Conservation (phyloP, 2,797 vertebrate species). For the Leucoraja ocellata region DNA sequence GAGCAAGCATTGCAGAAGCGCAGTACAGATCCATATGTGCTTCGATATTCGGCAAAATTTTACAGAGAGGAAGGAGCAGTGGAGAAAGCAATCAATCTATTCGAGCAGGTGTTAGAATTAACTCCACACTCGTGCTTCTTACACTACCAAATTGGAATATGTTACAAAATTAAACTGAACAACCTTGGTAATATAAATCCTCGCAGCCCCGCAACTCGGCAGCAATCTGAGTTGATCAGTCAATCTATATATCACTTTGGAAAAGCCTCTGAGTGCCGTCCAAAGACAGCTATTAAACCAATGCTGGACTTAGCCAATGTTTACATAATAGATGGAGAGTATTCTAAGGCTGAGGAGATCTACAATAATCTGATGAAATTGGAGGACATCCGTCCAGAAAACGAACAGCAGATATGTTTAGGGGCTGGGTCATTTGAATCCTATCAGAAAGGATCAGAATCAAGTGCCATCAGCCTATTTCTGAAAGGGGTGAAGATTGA, state of each 20-base stretch:
- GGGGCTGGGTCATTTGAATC: conserved; percentile 51
- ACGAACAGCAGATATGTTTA: conserved; percentile 48
- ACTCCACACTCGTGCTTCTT: conserved; percentile 52
- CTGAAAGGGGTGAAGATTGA: conserved; percentile 53
- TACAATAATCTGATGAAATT: conserved; percentile 50
- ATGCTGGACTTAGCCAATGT: too few relatives aligned
- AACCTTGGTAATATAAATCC: too few relatives aligned
- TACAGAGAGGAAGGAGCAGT: conserved; percentile 44
- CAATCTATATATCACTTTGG: conserved; percentile 56
- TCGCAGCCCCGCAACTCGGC: not conserved
- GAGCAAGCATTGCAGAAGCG: conserved; percentile 50
- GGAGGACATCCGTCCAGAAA: conserved; percentile 39
- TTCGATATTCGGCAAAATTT: too few relatives aligned
- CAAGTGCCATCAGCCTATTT: conserved; percentile 55
- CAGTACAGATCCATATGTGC: too few relatives aligned
- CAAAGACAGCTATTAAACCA: not conserved
- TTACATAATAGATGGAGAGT: too few relatives aligned
- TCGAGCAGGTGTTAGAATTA: conserved; percentile 51
- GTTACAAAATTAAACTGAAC: conserved; percentile 50
- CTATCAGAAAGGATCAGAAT: conserved; percentile 46
- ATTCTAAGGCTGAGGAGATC: conserved; percentile 46
- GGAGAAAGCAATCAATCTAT: conserved; percentile 50
- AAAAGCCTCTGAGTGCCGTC: conserved; percentile 42
- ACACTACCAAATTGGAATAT: conserved; percentile 63
- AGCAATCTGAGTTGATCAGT: conserved; percentile 45